phyloP scores from a whole-genome alignment of 2,888 invertebrate species.

The Allygus modestus region DNA sequence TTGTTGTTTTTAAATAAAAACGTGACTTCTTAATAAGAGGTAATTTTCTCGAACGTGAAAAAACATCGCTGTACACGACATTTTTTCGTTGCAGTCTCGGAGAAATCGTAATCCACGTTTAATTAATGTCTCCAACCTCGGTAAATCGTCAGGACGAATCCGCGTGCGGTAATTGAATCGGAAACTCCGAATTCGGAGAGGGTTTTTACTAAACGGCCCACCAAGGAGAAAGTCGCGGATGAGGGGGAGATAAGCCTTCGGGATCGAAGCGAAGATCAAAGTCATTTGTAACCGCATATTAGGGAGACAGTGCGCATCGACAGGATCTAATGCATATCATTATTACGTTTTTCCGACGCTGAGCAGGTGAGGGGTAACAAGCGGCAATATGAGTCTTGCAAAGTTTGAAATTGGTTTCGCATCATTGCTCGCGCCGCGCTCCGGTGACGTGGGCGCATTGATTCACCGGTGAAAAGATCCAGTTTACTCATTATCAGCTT shows the following conservation, averaged over 20 bases:
- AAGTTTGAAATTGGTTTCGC: constrained; percentile 64
- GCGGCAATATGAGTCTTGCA: constrained; percentile 60
- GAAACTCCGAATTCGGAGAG: constrained; percentile 9
- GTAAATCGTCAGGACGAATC: not conserved
- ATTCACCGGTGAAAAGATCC: not conserved
- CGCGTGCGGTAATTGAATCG: constrained; percentile 29
- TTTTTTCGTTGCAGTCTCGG: too few species aligned
- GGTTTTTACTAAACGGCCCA: constrained; percentile 27
- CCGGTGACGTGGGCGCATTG: not conserved
- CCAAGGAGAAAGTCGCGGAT: not conserved
- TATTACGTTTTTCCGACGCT: constrained; percentile 63
- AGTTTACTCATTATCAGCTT: constrained; percentile 5
- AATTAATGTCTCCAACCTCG: not conserved
- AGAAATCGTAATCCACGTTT: not conserved
- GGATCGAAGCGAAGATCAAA: constrained; percentile 43
- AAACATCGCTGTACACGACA: too few species aligned
- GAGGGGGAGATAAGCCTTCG: constrained; percentile 21
- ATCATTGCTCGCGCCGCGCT: constrained; percentile 54
- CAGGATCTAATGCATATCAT: constrained; percentile 64
- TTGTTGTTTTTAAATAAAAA: too few species aligned
- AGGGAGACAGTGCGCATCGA: constrained; percentile 36
- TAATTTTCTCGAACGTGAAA: too few species aligned
- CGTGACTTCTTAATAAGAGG: too few species aligned
- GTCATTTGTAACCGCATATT: constrained; percentile 51
- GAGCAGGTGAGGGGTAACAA: constrained; percentile 50